These are phyloP conservation scores for Tautogolabrus adspersus DNA, from an alignment of 2,113 vertebrate genomes.

Conservation along the genomic window DNA sequence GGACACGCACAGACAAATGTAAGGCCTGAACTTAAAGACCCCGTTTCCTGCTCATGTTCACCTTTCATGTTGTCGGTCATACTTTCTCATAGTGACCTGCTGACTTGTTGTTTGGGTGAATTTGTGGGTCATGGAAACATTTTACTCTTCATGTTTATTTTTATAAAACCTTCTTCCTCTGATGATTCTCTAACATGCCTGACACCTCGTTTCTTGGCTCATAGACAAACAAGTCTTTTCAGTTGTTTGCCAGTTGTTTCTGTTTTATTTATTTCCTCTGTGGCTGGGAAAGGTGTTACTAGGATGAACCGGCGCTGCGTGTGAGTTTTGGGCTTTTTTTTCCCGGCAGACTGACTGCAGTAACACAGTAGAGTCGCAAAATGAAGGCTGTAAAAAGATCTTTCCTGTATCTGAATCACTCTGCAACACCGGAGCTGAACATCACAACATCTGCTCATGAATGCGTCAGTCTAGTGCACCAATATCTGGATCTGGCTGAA, in stretches of 20 bases:
- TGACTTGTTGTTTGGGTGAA: too few species aligned
- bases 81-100: too few species aligned
- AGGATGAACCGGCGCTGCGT: neutral
- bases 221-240: neutral
- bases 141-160: neutral
- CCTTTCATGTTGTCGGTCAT: too few species aligned
- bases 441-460: neutral
- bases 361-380: neutral
- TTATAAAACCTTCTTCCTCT: neutral
- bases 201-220: neutral
- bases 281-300: neutral
- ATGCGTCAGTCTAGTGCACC: neutral
- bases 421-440: too few species aligned
- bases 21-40: too few species aligned
- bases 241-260: neutral
- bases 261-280: neutral
- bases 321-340: neutral
- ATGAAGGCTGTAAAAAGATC: neutral
- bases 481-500: neutral
- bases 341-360: neutral
- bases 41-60: too few species aligned
- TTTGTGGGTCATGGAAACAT: neutral
- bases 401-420: neutral
- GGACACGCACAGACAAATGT: too few species aligned
- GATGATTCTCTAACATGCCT: neutral